phyloP scores from a whole-genome alignment of 1,140 invertebrate species.

The Medauroidea extradentata region DNA sequence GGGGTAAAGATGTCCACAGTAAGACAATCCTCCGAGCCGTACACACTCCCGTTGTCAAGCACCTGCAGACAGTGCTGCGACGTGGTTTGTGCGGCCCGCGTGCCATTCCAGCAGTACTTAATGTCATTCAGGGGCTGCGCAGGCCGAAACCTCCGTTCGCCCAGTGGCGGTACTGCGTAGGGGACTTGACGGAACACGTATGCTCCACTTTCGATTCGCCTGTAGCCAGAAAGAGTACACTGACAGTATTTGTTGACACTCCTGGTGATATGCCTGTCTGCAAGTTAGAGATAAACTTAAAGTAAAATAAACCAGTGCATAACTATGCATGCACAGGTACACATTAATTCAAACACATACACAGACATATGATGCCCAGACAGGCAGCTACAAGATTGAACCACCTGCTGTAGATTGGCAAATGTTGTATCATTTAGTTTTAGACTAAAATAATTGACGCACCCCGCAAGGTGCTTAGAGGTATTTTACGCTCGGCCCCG shows the following conservation, averaged over 20 bases:
- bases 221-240: constrained; percentile 38
- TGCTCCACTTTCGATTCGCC: constrained; percentile 64
- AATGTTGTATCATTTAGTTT: no score
- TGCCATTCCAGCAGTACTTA: constrained; percentile 76
- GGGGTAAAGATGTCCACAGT: constrained; percentile 63
- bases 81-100: constrained; percentile 60
- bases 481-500: no score
- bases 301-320: background rate
- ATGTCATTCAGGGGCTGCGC: constrained; percentile 61
- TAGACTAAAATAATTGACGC: no score
- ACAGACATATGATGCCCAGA: no score
- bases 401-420: no score
- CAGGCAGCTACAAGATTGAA: no score
- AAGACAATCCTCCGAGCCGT: constrained; percentile 73
- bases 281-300: constrained; percentile 12
- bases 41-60: constrained; percentile 55
- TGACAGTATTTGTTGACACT: background rate
- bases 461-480: no score
- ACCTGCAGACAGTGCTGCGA: constrained; percentile 62
- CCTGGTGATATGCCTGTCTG: background rate
- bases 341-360: no score
- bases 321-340: no score
- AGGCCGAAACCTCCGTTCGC: constrained; percentile 63
- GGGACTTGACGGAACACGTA: constrained; percentile 81
- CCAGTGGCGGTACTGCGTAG: constrained; percentile 73